phyloP scores from a whole-genome alignment of 2,113 vertebrate species.

The Hiodon alosoides region DNA sequence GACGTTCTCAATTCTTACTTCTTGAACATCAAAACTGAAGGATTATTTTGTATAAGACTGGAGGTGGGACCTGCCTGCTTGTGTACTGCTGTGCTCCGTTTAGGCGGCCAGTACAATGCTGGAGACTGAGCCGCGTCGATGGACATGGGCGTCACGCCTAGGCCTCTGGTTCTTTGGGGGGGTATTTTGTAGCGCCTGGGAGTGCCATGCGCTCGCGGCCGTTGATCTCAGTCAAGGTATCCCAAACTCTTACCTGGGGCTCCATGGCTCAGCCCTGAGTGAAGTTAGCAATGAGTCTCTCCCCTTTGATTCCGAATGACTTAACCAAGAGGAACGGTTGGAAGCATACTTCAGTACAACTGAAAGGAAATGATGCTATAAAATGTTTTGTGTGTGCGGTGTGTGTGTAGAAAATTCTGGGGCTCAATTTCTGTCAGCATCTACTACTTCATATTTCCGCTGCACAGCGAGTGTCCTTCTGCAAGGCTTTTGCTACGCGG shows the following conservation, averaged over 20 bases:
- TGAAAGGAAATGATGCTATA: constrained; percentile 29
- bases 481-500: too few species aligned
- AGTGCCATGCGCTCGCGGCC: neutral
- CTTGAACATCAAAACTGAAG: neutral
- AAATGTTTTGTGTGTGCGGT: constrained; percentile 8
- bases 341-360: constrained; percentile 39
- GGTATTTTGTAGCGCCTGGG: neutral
- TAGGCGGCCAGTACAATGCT: neutral
- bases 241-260: constrained; percentile 37
- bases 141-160: neutral
- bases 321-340: constrained; percentile 33
- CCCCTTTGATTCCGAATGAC: constrained; percentile 31
- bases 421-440: too few species aligned
- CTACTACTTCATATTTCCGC: neutral
- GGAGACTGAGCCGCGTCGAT: neutral
- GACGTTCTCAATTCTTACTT: neutral
- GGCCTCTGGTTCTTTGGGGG: neutral
- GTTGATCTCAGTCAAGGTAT: constrained; percentile 5
- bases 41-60: constrained; percentile 1
- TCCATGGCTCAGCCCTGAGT: constrained; percentile 7
- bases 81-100: neutral
- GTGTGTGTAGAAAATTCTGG: constrained; percentile 8
- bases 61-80: neutral
- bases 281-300: constrained; percentile 40
- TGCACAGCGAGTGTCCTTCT: too few species aligned